phyloP scores from a whole-genome alignment of 2,888 invertebrate species.

The Agonopterix alstromeriana region DNA sequence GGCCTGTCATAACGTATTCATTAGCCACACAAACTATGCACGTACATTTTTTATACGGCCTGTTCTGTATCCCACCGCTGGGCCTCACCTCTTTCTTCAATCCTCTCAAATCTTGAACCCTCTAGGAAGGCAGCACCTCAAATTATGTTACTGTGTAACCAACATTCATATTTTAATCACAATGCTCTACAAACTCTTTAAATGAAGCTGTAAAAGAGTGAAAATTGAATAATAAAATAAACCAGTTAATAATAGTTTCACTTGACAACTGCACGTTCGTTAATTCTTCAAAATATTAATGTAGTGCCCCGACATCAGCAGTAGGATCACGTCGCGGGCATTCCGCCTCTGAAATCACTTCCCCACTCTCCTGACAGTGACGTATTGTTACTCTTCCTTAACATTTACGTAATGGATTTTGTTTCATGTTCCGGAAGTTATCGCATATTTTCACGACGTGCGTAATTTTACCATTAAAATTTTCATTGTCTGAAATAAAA shows the following conservation, averaged over 20 bases:
- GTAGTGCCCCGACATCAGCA: slow-evolving; percentile 52
- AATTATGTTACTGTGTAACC: no score
- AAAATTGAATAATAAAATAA: neutral
- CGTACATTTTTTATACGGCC: no score
- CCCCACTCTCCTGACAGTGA: slow-evolving; percentile 64
- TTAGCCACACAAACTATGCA: no score
- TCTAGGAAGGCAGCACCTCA: no score
- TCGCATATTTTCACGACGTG: slow-evolving; percentile 48
- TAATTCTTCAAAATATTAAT: slow-evolving; percentile 65
- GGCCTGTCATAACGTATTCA: no score
- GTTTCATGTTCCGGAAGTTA: slow-evolving; percentile 64
- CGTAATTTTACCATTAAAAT: slow-evolving; percentile 27
- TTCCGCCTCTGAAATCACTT: slow-evolving; percentile 71
- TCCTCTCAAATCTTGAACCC: no score
- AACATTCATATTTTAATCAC: no score
- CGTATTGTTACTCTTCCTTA: slow-evolving; percentile 70
- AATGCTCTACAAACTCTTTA: neutral
- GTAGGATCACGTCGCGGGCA: slow-evolving; percentile 64
- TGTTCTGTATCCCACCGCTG: no score
- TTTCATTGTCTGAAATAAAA: slow-evolving; percentile 20
- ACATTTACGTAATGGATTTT: slow-evolving; percentile 70
- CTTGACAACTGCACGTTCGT: slow-evolving; percentile 21
- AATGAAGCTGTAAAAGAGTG: neutral
- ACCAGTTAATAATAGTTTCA: neutral
- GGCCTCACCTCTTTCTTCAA: no score